Evolutionary conservation across 2,888 invertebrate species (phyloP).

Genomic region (Idaea aversata): DNA sequence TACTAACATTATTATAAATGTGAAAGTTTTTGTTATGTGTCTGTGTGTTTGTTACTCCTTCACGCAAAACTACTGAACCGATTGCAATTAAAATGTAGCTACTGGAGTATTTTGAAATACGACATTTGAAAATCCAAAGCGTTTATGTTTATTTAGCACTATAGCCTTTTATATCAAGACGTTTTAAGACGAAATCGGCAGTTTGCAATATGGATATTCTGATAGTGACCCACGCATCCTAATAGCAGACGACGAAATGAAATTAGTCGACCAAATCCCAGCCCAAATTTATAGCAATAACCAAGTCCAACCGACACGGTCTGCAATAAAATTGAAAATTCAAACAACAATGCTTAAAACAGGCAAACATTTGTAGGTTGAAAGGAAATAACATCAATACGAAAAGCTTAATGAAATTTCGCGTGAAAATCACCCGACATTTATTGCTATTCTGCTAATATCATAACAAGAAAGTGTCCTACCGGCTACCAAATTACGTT

Average conservation of each 20-base stretch:
- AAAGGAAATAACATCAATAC: neutral
- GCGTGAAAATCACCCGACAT: constrained; percentile 15
- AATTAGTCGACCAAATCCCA: neutral
- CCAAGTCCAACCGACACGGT: neutral
- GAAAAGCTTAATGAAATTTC: constrained; percentile 10
- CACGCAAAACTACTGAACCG: too few species aligned
- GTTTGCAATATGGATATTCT: too few species aligned
- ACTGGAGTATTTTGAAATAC: too few species aligned
- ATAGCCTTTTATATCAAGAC: too few species aligned
- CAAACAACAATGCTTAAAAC: neutral
- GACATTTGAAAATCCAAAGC: too few species aligned
- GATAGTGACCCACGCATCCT: neutral
- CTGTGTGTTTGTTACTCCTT: too few species aligned
- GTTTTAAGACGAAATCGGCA: too few species aligned
- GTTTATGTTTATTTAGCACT: too few species aligned
- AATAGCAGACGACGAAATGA: neutral
- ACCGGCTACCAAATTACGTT: constrained; percentile 50
- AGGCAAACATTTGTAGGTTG: neutral
- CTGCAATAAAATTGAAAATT: neutral
- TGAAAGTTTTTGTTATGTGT: too few species aligned
- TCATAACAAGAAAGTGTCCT: constrained; percentile 29
- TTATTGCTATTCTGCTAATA: constrained; percentile 17
- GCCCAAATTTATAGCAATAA: neutral
- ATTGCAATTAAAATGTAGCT: too few species aligned
- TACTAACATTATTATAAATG: too few species aligned